phyloP scores from a whole-genome alignment of 1,140 invertebrate species.

The Tetragnatha versicolor region DNA sequence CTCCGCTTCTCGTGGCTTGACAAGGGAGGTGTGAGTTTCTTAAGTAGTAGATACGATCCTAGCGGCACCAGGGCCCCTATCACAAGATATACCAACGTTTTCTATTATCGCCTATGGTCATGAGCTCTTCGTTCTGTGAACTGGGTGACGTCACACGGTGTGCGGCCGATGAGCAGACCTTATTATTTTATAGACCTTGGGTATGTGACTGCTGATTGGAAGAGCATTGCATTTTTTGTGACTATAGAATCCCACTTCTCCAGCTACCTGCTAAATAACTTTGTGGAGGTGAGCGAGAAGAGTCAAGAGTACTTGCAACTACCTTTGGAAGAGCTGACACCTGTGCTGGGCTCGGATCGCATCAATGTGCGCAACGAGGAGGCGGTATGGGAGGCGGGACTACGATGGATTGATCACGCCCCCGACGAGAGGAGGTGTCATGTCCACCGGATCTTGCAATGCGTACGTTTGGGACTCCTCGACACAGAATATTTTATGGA shows the following conservation, averaged over 20 bases:
- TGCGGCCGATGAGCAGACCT: not conserved
- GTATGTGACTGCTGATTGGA: not conserved
- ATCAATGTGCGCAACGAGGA: conserved; percentile 74
- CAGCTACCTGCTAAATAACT: conserved; percentile 76
- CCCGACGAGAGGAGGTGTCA: conserved; percentile 70
- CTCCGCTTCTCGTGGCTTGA: no score
- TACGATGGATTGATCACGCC: conserved; percentile 70
- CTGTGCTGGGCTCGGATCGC: conserved; percentile 75
- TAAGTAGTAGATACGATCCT: no score
- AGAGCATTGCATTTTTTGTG: not conserved
- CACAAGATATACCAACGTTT: not conserved
- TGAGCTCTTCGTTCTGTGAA: not conserved
- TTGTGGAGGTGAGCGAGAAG: conserved; percentile 68
- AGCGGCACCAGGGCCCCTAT: no score
- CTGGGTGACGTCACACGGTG: not conserved
- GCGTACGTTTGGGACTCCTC: conserved; percentile 82
- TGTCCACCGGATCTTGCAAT: conserved; percentile 78
- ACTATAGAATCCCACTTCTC: not conserved
- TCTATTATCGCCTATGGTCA: not conserved
- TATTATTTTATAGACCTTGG: not conserved
- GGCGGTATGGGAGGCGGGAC: conserved; percentile 66
- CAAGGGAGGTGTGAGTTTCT: no score
- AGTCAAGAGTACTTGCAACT: conserved; percentile 78
- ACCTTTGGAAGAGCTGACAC: conserved; percentile 73
- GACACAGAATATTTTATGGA: conserved; percentile 81